Base-by-base conservation (phyloP, 2,797 vertebrate species). In the Xerus rutilus region DNA sequence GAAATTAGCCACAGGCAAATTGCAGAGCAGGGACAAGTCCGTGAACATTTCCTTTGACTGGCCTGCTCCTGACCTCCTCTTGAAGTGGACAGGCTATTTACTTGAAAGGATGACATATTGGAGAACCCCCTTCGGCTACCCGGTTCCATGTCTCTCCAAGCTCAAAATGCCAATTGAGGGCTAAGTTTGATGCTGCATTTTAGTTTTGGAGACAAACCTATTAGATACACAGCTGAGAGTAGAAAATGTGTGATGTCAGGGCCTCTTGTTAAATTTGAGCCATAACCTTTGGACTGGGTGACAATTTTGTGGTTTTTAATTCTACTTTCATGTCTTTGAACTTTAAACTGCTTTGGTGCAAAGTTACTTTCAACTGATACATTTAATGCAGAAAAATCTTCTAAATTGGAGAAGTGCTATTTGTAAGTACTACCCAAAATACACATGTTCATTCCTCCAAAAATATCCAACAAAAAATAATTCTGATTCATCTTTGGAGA, bases 1-100 rank as follows among this genome's bases (percentile, higher is more conserved):
- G 7, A 98, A 98, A 98, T 98, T 98, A 98, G 94, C 95, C 52
- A 95, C 91, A 91, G 70, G 91, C 98, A 98, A 97, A 97, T 98
- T 97, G 95, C 59, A 97, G 97, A 98, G 89, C 94, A 97, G 96
- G 88, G 93, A 98, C 86, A 97, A 93, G 82, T 77, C 86, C 88
- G 77, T 76, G 96, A 97, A 87, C 82, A 69, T 95, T 98, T 90
- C 82, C 35, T 96, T 72, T 45, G 74, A 92, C 85, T 96, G 97
- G 78, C 89, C 97, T 96, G 95, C 97, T 95, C 86, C 85, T 98
- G 98, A 98, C 97, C 96, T 96, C 94, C 90, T 79, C 95, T 94
- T 97, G 95, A 97, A 97, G 94, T 93, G 81, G 95, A 94, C 87
- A 93, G 89, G 62, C 77, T 93, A 93, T 93, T 98, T 97, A 95